Percentiles rank a stretch among this genome's conserved stretches.
These are phyloP conservation scores for Carollia perspicillata DNA, from an alignment of 2,113 vertebrate species.

Conservation along the genomic window DNA sequence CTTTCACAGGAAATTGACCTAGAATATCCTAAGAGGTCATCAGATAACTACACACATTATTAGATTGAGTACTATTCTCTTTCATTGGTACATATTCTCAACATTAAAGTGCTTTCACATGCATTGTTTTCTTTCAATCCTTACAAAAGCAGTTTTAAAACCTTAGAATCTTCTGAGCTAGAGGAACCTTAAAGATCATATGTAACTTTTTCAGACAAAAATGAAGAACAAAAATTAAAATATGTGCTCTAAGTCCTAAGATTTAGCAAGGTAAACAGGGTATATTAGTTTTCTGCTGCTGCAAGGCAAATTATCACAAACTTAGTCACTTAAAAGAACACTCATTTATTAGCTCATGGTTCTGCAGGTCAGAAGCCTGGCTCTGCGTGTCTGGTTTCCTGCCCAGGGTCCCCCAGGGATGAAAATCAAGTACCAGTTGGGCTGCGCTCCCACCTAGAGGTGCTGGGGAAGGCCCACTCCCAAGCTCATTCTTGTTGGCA, in stretches of 20 bases:
- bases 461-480: background rate
- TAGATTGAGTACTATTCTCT: background rate
- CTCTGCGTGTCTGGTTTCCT: background rate
- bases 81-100: background rate
- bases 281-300: background rate
- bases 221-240: background rate
- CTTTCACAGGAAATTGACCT: background rate
- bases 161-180: background rate
- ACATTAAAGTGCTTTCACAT: background rate
- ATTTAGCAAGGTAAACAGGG: background rate
- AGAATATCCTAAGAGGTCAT: background rate
- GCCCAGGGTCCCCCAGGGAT: background rate
- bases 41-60: background rate
- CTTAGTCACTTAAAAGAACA: background rate
- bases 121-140: background rate
- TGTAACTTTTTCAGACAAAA: constrained; percentile 6
- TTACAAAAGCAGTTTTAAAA: background rate
- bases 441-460: background rate
- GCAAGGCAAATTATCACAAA: background rate
- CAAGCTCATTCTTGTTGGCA: background rate
- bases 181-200: background rate
- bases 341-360: background rate
- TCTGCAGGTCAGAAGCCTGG: background rate
- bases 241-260: background rate
- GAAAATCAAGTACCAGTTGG: background rate